phyloP scores from a whole-genome alignment of 2,113 vertebrate genomes.

The Antechinus flavipes region DNA sequence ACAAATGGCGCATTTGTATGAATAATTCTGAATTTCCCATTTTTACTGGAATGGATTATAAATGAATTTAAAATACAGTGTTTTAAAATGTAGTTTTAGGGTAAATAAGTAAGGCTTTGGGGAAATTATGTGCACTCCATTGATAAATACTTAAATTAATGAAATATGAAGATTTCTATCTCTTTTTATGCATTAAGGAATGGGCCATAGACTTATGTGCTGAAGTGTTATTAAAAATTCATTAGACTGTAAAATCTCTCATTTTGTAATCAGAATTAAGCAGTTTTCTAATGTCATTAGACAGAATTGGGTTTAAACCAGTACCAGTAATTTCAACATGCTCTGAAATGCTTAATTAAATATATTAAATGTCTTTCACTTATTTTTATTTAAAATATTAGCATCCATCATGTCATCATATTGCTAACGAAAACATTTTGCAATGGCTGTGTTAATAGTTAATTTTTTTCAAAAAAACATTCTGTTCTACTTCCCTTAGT shows the following conservation, averaged over 20 bases:
- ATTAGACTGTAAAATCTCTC: slow-evolving; percentile 79
- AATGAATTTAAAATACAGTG: slow-evolving; percentile 15
- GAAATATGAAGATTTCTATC: slow-evolving; percentile 61
- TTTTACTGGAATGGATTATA: neutral
- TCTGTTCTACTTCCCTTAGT: slow-evolving; percentile 6
- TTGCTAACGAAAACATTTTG: slow-evolving; percentile 48
- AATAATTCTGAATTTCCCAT: slow-evolving; percentile 51
- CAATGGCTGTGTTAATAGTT: slow-evolving; percentile 36
- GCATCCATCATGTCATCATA: slow-evolving; percentile 31
- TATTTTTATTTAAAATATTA: slow-evolving; percentile 70
- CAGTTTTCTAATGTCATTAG: slow-evolving; percentile 79
- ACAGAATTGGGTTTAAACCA: slow-evolving; percentile 68
- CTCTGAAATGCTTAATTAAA: slow-evolving; percentile 66
- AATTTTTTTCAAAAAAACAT: slow-evolving; percentile 56
- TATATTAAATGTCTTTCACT: slow-evolving; percentile 66
- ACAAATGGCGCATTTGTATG: slow-evolving; percentile 3
- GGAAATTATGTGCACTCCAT: slow-evolving; percentile 62
- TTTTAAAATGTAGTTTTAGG: slow-evolving; percentile 50
- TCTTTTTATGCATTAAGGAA: slow-evolving; percentile 63
- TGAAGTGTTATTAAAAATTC: slow-evolving; percentile 81
- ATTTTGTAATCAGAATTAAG: slow-evolving; percentile 79
- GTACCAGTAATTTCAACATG: slow-evolving; percentile 68
- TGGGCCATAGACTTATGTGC: slow-evolving; percentile 54
- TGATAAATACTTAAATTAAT: slow-evolving; percentile 78
- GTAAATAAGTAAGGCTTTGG: slow-evolving; percentile 65